Conservation (phyloP, 2,797 vertebrate genomes). For the Pelodytes ibericus region DNA sequence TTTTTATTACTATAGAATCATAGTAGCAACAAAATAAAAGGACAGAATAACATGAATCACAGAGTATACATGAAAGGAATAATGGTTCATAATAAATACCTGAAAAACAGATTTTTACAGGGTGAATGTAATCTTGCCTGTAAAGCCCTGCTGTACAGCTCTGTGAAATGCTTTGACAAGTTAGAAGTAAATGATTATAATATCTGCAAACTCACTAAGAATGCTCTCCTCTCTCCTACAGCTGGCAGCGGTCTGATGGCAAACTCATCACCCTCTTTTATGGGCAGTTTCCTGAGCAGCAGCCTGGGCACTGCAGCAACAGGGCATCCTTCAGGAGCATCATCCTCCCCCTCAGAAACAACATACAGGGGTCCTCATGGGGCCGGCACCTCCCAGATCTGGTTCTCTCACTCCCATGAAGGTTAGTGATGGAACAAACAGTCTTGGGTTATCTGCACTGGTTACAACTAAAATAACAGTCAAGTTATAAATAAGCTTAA, state of each 20-base stretch:
- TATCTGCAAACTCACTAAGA: background rate
- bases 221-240: conserved; percentile 60
- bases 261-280: conserved; percentile 90
- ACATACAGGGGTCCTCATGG: conserved; percentile 90
- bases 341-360: conserved; percentile 88
- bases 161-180: background rate
- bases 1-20: no score
- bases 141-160: no score
- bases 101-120: no score
- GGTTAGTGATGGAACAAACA: conserved; percentile 76
- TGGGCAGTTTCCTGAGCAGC: conserved; percentile 95
- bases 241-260: conserved; percentile 93
- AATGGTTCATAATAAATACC: no score
- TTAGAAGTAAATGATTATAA: no score
- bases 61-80: no score
- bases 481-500: no score
- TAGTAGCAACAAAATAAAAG: no score
- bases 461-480: no score
- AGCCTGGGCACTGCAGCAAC: conserved; percentile 89
- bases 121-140: no score
- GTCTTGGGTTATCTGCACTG: no score
- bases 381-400: conserved; percentile 87
- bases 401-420: conserved; percentile 97
- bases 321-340: conserved; percentile 82
- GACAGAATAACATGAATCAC: no score